Evolutionary conservation across 2,888 invertebrate species (phyloP).

Genomic region (Morinoia aosen): DNA sequence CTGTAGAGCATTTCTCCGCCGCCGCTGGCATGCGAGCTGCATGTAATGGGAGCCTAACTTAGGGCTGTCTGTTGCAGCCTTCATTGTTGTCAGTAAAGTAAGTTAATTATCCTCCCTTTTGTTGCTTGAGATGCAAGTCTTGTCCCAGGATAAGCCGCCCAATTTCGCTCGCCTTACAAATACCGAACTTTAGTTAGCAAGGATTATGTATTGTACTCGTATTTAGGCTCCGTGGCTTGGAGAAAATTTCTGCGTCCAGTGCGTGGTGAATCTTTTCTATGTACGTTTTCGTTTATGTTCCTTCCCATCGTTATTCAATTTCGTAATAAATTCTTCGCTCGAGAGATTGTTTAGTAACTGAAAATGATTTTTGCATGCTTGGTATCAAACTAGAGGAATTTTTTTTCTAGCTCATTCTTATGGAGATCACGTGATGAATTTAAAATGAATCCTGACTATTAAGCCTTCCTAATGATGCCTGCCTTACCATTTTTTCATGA

Average conservation of each 20-base stretch:
- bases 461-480: no score
- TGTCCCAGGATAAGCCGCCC: neutral
- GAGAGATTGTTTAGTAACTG: no score
- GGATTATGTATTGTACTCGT: no score
- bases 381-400: no score
- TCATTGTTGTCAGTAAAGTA: neutral
- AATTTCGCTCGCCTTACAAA: neutral
- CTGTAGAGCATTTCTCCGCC: neutral
- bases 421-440: neutral
- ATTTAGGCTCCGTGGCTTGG: neutral
- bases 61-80: neutral
- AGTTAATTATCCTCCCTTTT: neutral
- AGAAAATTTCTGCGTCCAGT: neutral
- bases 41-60: neutral
- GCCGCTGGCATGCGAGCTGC: neutral
- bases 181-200: neutral
- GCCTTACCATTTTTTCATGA: neutral
- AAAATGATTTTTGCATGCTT: no score
- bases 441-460: neutral
- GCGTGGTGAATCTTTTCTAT: neutral
- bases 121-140: neutral
- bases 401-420: neutral
- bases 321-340: neutral
- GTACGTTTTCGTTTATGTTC: neutral
- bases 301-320: neutral